Evolutionary conservation across 2,797 vertebrate species (phyloP).

Genomic region (Catostomus latipinnis): DNA sequence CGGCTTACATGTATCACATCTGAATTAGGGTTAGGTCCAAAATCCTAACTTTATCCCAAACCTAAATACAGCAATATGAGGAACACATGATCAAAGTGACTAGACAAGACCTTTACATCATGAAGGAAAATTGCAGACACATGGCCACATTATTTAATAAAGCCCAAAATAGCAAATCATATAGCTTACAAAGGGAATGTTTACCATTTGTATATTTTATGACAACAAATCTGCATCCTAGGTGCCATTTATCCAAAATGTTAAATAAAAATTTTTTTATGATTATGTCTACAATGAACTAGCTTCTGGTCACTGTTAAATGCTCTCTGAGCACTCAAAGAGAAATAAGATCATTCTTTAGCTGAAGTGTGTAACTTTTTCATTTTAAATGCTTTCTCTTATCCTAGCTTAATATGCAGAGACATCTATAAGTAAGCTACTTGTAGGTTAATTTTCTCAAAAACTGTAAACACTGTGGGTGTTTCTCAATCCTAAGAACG

Average conservation of each 20-base stretch:
- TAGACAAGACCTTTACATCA: constrained; percentile 1
- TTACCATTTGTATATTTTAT: background rate
- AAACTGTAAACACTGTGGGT: too few species aligned
- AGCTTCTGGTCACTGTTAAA: background rate
- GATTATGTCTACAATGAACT: background rate
- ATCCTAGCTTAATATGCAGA: too few species aligned
- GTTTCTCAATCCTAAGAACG: too few species aligned
- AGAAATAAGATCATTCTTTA: background rate
- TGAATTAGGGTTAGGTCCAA: constrained; percentile 40
- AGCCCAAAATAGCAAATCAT: constrained; percentile 2
- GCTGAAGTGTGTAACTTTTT: too few species aligned
- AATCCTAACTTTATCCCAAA: constrained; percentile 49
- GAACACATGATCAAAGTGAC: constrained; percentile 31
- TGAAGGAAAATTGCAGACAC: constrained; percentile 27
- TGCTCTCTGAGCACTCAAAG: background rate
- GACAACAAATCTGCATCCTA: background rate
- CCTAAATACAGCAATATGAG: constrained; percentile 37
- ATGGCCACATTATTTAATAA: constrained; percentile 4
- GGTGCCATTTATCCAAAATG: background rate
- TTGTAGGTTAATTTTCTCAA: too few species aligned
- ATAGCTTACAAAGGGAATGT: background rate
- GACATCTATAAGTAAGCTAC: too few species aligned
- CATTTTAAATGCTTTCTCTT: too few species aligned
- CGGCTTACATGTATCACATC: constrained; percentile 2
- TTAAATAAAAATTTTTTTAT: background rate